phyloP scores from a whole-genome alignment of 1,140 invertebrate species.

The Kradibia gibbosae region DNA sequence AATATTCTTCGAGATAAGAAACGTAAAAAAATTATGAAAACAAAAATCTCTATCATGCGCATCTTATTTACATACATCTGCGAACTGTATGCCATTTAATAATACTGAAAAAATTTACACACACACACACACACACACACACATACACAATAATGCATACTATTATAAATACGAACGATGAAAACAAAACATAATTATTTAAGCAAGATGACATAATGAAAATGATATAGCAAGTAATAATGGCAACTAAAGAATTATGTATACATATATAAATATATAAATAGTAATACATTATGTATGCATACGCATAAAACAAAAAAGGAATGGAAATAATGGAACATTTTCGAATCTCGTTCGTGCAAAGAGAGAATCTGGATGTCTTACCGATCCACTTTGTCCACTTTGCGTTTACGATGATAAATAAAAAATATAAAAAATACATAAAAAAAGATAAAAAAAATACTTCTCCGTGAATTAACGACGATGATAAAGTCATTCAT shows the following conservation, averaged over 20 bases:
- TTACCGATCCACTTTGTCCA: constrained; percentile 30
- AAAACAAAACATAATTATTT: constrained; percentile 25
- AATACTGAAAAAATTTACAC: constrained; percentile 16
- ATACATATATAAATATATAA: background rate
- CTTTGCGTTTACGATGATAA: constrained; percentile 17
- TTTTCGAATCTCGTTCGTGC: constrained; percentile 31
- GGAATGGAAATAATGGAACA: background rate
- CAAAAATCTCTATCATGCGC: constrained; percentile 49
- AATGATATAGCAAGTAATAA: constrained; percentile 4
- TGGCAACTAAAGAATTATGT: constrained; percentile 9
- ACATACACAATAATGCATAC: background rate
- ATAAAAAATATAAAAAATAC: background rate
- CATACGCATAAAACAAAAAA: constrained; percentile 3
- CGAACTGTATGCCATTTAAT: constrained; percentile 47
- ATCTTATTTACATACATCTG: constrained; percentile 47
- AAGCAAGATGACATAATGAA: background rate
- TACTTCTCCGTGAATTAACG: constrained; percentile 15
- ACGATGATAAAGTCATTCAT: constrained; percentile 21
- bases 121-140: background rate
- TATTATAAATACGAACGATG: too few relatives aligned
- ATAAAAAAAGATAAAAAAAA: constrained; percentile 19
- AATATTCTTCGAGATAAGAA: constrained; percentile 34
- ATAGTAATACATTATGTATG: constrained; percentile 7
- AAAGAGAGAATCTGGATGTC: constrained; percentile 37
- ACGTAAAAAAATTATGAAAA: constrained; percentile 40